Conservation (phyloP, 2,888 invertebrate genomes). For the Margaritifera margaritifera region DNA sequence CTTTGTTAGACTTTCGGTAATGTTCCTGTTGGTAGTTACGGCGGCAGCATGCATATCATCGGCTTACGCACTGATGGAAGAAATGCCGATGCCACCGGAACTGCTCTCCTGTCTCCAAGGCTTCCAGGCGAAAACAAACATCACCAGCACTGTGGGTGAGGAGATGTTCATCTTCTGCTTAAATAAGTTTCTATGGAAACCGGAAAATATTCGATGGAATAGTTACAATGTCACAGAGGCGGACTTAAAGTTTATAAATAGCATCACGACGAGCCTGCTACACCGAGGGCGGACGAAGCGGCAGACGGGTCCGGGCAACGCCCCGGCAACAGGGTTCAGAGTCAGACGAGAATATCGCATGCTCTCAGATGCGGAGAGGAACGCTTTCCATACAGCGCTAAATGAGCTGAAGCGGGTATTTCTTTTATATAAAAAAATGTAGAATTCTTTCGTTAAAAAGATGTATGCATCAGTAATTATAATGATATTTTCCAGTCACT, state of each 20-base stretch:
- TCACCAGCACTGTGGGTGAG: background rate
- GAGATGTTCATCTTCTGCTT: conserved; percentile 11
- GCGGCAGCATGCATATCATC: too few species aligned
- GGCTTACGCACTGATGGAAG: too few species aligned
- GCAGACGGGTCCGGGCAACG: conserved; percentile 2
- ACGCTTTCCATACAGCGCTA: conserved; percentile 17
- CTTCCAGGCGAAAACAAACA: too few species aligned
- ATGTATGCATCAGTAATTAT: too few species aligned
- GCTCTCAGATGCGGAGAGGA: conserved; percentile 20
- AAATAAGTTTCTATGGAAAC: conserved; percentile 10
- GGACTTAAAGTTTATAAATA: conserved; percentile 17
- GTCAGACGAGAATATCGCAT: conserved; percentile 21
- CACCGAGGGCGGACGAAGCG: conserved; percentile 2
- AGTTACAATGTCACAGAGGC: conserved; percentile 12
- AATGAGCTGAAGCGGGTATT: conserved; percentile 18
- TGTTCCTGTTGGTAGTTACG: too few species aligned
- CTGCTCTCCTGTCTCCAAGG: too few species aligned
- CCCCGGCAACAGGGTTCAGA: conserved; percentile 21
- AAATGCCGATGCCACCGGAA: too few species aligned
- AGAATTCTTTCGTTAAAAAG: too few species aligned
- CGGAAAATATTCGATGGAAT: conserved; percentile 4
- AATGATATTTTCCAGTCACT: too few species aligned
- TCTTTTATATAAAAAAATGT: too few species aligned
- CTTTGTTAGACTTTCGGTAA: too few species aligned
- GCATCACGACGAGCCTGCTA: background rate